These are phyloP conservation scores for Anas capensis DNA, from an alignment of 2,797 vertebrate species.

Conservation along the genomic window DNA sequence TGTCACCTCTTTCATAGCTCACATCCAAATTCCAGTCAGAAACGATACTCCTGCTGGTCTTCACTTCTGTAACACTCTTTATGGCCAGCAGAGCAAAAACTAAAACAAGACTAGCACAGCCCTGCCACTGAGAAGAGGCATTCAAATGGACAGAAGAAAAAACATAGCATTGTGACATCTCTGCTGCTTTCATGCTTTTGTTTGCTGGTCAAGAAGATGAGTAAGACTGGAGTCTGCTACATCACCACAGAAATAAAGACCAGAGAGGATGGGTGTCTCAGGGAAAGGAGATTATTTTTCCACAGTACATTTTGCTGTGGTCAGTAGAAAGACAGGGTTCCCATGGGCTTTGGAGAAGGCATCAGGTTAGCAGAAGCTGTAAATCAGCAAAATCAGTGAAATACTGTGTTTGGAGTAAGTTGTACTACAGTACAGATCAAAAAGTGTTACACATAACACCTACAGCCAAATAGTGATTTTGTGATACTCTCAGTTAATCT, in stretches of 20 bases:
- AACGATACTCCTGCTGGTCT: neutral
- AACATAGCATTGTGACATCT: neutral
- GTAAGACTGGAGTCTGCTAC: neutral
- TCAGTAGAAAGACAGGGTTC: neutral
- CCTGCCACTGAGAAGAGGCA: neutral
- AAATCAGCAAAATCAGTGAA: neutral
- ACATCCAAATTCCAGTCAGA: neutral
- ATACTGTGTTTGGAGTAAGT: neutral
- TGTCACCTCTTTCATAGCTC: neutral
- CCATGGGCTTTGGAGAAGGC: neutral
- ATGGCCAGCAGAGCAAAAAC: neutral
- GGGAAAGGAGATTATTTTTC: neutral
- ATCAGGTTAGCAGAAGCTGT: neutral
- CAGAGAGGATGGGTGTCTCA: neutral
- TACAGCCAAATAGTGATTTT: neutral
- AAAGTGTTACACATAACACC: neutral
- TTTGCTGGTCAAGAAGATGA: neutral
- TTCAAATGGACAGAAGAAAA: neutral
- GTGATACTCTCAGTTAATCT: neutral
- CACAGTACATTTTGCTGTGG: neutral
- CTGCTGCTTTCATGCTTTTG: neutral
- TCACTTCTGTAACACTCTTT: neutral
- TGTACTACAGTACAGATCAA: neutral
- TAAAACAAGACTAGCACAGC: neutral
- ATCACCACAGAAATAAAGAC: neutral